These are phyloP conservation scores for Nasonia oneida DNA, from an alignment of 2,888 invertebrate genomes.

Conservation along the genomic window DNA sequence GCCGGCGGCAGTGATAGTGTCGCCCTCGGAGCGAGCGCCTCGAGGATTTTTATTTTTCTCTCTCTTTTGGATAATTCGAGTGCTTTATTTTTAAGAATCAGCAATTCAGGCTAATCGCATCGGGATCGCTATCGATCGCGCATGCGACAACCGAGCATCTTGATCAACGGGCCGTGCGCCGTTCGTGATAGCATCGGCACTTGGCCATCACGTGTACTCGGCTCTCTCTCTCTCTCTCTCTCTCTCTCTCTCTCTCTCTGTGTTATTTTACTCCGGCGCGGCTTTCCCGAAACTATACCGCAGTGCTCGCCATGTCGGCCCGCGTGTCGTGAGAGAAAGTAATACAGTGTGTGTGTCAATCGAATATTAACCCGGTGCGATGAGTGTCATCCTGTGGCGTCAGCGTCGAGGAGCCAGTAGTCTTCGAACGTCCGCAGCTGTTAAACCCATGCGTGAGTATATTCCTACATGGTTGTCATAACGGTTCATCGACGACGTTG, in stretches of 20 bases:
- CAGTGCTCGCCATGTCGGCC: not conserved
- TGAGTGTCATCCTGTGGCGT: conserved; percentile 75
- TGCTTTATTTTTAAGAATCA: not conserved
- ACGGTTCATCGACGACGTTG: not conserved
- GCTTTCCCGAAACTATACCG: not conserved
- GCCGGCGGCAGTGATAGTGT: conserved; percentile 46
- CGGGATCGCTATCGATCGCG: not conserved
- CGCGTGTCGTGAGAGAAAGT: not conserved
- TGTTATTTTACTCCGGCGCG: not conserved
- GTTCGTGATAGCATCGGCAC: not conserved
- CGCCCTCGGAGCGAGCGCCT: conserved; percentile 23
- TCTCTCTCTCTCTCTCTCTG: too few relatives aligned
- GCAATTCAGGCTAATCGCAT: not conserved
- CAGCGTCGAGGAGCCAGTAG: conserved; percentile 70
- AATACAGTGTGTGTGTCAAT: not conserved
- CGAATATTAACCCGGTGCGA: conserved; percentile 45
- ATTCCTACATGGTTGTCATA: not conserved
- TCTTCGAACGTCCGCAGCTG: conserved; percentile 22
- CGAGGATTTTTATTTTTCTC: not conserved
- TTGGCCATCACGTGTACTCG: not conserved
- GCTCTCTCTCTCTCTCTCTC: too few relatives aligned
- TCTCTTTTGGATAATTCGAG: not conserved
- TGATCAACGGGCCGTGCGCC: not conserved
- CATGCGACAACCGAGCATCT: not conserved
- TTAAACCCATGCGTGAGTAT: conserved; percentile 41